Conservation (phyloP, 2,888 invertebrate genomes). For the Crocallis elinguaria region DNA sequence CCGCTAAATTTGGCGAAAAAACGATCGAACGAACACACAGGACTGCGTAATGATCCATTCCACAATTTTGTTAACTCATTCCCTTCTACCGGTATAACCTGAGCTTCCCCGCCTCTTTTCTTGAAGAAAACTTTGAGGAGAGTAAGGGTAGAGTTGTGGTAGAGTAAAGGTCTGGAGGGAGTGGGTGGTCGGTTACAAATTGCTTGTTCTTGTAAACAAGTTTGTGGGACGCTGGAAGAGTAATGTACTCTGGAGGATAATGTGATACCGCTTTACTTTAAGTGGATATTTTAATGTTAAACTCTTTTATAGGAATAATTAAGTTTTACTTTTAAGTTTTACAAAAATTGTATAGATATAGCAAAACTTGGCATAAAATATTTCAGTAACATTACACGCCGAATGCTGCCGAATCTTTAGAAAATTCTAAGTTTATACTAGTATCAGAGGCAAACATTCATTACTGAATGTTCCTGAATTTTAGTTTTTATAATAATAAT, state of each 20-base stretch:
- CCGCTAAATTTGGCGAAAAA: slow-evolving; percentile 52
- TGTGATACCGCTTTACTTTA: slow-evolving; percentile 5
- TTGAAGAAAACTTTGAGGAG: neutral
- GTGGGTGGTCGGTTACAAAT: slow-evolving; percentile 21
- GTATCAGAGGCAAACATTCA: too few species aligned
- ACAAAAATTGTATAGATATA: too few species aligned
- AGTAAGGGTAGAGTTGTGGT: neutral
- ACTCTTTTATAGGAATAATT: neutral
- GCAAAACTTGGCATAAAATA: too few species aligned
- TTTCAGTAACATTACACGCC: too few species aligned
- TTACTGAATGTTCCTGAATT: too few species aligned
- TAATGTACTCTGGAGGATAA: slow-evolving; percentile 20
- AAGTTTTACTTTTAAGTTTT: too few species aligned
- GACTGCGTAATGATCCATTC: slow-evolving; percentile 65
- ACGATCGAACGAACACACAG: slow-evolving; percentile 50
- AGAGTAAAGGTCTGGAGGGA: slow-evolving; percentile 1
- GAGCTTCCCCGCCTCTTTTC: slow-evolving; percentile 34
- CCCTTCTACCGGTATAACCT: slow-evolving; percentile 36
- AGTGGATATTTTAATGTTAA: slow-evolving; percentile 8
- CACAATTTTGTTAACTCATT: slow-evolving; percentile 69
- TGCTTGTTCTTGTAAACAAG: slow-evolving; percentile 30
- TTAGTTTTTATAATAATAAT: too few species aligned
- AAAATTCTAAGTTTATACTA: too few species aligned
- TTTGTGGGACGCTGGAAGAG: slow-evolving; percentile 18
- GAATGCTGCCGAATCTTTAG: too few species aligned